A percentile compares a stretch with the other conserved stretches of the same genome.
phyloP scores from a whole-genome alignment of 2,113 vertebrate genomes.

The Callipepla californica region DNA sequence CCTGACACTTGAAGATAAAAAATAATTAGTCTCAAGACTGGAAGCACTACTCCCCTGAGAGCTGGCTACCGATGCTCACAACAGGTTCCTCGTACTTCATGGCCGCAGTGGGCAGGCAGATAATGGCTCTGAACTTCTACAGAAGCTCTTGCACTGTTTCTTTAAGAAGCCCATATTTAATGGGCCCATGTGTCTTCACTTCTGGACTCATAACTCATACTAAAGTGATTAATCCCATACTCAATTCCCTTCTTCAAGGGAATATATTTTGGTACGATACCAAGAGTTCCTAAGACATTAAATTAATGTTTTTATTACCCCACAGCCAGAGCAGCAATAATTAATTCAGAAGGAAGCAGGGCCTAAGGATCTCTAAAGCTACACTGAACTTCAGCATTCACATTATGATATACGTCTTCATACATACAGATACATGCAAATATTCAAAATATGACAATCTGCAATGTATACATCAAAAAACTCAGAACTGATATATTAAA shows the following conservation, averaged over 20 bases:
- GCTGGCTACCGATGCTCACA: neutral
- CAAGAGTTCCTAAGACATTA: neutral
- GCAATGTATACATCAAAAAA: conserved; percentile 23
- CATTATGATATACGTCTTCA: conserved; percentile 12
- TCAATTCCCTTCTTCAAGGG: neutral
- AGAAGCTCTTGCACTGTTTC: neutral
- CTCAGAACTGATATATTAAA: neutral
- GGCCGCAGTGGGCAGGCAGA: neutral
- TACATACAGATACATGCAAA: neutral
- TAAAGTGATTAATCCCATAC: neutral
- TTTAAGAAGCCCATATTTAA: neutral
- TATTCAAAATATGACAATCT: neutral
- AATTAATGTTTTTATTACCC: neutral
- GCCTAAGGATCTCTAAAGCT: neutral
- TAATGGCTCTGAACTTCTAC: neutral
- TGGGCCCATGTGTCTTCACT: neutral
- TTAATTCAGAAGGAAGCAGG: conserved; percentile 29
- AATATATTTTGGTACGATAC: neutral
- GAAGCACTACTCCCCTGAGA: neutral
- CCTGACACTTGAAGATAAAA: neutral
- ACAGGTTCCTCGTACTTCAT: neutral
- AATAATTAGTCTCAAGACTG: neutral
- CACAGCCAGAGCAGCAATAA: conserved; percentile 2
- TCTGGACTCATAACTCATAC: neutral
- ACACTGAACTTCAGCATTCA: neutral